Conservation (phyloP, 1,140 invertebrate genomes). For the Lithobius niger region DNA sequence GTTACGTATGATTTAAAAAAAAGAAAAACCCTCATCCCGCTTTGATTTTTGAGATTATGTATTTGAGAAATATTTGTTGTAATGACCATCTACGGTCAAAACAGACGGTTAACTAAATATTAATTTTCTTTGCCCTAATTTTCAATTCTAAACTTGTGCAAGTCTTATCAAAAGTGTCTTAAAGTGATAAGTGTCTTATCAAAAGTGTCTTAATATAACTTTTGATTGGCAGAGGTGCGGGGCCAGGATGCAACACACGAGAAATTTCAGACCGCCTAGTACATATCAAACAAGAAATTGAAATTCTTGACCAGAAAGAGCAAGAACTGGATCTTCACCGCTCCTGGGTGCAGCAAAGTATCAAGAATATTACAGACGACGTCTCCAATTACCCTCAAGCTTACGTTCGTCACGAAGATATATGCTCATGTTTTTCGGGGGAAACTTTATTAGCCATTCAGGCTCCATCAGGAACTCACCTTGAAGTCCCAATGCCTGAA, state of each 20-base stretch:
- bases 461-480: constrained; percentile 59
- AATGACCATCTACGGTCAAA: no score
- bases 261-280: constrained; percentile 56
- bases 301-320: constrained; percentile 61
- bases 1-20: no score
- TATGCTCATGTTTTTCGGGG: constrained; percentile 49
- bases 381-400: constrained; percentile 52
- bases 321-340: constrained; percentile 53
- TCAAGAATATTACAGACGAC: constrained; percentile 75
- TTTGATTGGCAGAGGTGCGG: constrained; percentile 46
- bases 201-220: no score
- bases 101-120: no score
- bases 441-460: constrained; percentile 59
- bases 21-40: no score
- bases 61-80: no score
- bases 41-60: no score
- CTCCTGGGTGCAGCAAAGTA: constrained; percentile 69
- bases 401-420: constrained; percentile 67
- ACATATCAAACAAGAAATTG: constrained; percentile 59
- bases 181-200: no score
- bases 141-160: no score
- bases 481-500: constrained; percentile 48
- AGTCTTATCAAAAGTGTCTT: no score
- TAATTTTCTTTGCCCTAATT: no score
- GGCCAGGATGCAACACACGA: constrained; percentile 63